Percentiles rank a stretch among this genome's conserved stretches.
phyloP scores from a whole-genome alignment of 2,113 vertebrate genomes.

The Phylloscopus trochiloides region DNA sequence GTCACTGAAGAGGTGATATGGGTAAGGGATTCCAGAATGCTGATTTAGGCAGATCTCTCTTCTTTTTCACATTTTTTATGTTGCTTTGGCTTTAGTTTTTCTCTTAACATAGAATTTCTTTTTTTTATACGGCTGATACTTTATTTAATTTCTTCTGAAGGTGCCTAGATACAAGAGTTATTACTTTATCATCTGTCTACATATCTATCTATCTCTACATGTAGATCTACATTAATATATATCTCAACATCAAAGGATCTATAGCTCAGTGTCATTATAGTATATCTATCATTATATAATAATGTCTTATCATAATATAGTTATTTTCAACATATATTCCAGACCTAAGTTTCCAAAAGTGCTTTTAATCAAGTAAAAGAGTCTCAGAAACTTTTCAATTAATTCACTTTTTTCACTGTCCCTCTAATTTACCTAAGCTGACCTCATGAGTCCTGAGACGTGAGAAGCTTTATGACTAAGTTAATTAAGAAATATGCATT shows the following conservation, averaged over 20 bases:
- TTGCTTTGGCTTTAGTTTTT: background rate
- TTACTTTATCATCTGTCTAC: background rate
- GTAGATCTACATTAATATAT: background rate
- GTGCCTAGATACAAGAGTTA: background rate
- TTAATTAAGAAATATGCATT: background rate
- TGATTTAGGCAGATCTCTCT: background rate
- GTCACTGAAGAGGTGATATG: background rate
- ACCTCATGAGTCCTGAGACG: background rate
- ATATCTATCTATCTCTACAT: background rate
- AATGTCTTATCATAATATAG: background rate
- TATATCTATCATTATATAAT: background rate
- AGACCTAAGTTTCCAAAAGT: background rate
- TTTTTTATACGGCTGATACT: background rate
- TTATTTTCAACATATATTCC: background rate
- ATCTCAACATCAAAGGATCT: background rate
- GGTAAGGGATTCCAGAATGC: background rate
- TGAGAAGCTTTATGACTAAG: background rate
- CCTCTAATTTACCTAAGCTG: background rate
- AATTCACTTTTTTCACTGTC: background rate
- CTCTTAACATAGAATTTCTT: background rate
- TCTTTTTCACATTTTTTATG: background rate
- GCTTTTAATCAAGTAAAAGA: background rate
- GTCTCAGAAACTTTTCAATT: background rate
- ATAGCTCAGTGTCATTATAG: background rate
- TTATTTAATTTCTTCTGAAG: background rate